phyloP scores from a whole-genome alignment of 2,888 invertebrate genomes.

The Tachina grossa region DNA sequence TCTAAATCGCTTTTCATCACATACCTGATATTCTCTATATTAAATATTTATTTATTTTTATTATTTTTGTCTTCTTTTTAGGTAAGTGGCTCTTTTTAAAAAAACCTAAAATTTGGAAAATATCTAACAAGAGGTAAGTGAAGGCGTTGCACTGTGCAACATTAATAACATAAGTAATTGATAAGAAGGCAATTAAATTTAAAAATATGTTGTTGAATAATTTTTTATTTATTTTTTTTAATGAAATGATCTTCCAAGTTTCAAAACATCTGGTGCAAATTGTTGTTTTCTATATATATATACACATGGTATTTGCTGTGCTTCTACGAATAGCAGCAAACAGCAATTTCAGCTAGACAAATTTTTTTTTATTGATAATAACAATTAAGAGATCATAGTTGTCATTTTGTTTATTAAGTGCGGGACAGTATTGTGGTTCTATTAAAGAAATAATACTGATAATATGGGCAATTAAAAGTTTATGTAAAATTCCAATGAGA shows the following conservation, averaged over 20 bases:
- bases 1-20: too few relatives aligned
- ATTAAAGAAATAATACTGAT: slow-evolving; percentile 2
- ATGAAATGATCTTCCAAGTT: background rate
- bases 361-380: slow-evolving; percentile 54
- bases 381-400: slow-evolving; percentile 35
- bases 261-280: slow-evolving; percentile 33
- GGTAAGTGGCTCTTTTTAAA: background rate
- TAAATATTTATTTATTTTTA: slow-evolving; percentile 79
- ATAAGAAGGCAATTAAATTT: background rate
- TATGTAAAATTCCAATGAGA: background rate
- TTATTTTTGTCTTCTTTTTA: slow-evolving; percentile 23
- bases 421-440: background rate
- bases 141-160: slow-evolving; percentile 33
- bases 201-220: background rate
- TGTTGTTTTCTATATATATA: background rate
- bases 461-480: background rate
- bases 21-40: too few relatives aligned
- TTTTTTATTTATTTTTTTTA: background rate
- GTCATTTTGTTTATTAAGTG: background rate
- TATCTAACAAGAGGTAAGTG: background rate
- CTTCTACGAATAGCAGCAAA: background rate
- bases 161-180: slow-evolving; percentile 6
- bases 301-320: slow-evolving; percentile 14
- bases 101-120: background rate
- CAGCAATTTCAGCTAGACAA: slow-evolving; percentile 25